A percentile compares a stretch with the other conserved stretches of the same genome.
These are phyloP conservation scores for Pogonomyrmex californicus DNA, from an alignment of 1,140 invertebrate species.

Conservation along the genomic window DNA sequence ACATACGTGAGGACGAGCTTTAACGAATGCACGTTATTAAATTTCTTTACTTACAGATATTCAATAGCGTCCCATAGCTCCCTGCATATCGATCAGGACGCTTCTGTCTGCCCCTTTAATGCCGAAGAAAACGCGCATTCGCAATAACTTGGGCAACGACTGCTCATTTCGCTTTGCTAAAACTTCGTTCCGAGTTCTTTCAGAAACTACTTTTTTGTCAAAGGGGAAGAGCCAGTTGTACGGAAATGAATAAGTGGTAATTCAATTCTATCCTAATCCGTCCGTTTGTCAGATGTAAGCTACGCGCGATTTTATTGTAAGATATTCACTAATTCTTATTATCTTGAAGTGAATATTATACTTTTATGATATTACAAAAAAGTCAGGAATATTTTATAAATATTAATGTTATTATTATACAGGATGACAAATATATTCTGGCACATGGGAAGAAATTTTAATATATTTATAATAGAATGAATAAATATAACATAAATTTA, in stretches of 20 bases:
- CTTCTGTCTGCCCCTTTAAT: slow-evolving; percentile 70
- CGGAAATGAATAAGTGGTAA: slow-evolving; percentile 79
- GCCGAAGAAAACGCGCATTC: slow-evolving; percentile 58
- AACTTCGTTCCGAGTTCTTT: slow-evolving; percentile 69
- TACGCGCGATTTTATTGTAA: slow-evolving; percentile 9
- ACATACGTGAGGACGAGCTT: neutral
- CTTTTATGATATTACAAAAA: neutral
- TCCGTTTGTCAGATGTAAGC: slow-evolving; percentile 46
- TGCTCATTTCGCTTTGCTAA: slow-evolving; percentile 57
- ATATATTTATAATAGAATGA: too few relatives aligned
- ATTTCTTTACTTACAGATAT: slow-evolving; percentile 67
- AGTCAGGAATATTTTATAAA: neutral
- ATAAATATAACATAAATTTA: too few relatives aligned
- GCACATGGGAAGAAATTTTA: too few relatives aligned
- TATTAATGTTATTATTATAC: neutral
- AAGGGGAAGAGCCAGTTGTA: slow-evolving; percentile 81
- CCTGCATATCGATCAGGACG: slow-evolving; percentile 74
- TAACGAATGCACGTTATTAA: slow-evolving; percentile 32
- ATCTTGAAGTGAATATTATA: neutral
- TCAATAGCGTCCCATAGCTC: slow-evolving; percentile 76
- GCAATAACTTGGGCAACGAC: slow-evolving; percentile 55
- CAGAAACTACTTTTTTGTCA: slow-evolving; percentile 75
- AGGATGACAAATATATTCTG: too few relatives aligned
- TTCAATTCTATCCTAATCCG: slow-evolving; percentile 64
- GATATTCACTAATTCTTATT: neutral